Percentiles rank a stretch among this genome's conserved stretches.
phyloP scores from a whole-genome alignment of 2,797 vertebrate species.

The Anguilla anguilla region DNA sequence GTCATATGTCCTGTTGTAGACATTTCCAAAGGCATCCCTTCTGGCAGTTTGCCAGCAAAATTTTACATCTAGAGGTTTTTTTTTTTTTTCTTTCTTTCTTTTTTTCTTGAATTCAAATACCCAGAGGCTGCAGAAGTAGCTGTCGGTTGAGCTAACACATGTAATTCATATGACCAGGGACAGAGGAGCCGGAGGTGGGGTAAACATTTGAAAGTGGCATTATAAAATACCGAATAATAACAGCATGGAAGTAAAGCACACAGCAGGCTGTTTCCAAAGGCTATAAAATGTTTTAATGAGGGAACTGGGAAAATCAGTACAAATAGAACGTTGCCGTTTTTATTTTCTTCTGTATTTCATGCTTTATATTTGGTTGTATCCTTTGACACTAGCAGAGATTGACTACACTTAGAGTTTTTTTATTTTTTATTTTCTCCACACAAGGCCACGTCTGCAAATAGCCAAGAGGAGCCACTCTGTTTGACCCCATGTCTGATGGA shows the following conservation, averaged over 20 bases:
- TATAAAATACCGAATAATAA: neutral
- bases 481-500: neutral
- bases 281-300: neutral
- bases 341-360: neutral
- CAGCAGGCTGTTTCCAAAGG: neutral
- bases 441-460: neutral
- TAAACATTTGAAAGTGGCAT: neutral
- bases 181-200: neutral
- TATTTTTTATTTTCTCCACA: neutral
- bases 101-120: neutral
- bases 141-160: neutral
- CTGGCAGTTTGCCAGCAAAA: neutral
- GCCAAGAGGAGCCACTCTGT: neutral
- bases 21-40: slow-evolving; percentile 23
- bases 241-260: neutral
- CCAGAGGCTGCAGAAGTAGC: neutral
- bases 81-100: neutral
- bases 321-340: neutral
- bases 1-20: slow-evolving; percentile 16
- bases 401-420: neutral
- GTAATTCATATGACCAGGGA: slow-evolving; percentile 11
- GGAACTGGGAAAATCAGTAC: neutral
- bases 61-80: neutral
- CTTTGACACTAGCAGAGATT: neutral
- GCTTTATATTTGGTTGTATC: neutral